Conservation (phyloP, 2,113 vertebrate genomes). For the Chiloscyllium plagiosum region DNA sequence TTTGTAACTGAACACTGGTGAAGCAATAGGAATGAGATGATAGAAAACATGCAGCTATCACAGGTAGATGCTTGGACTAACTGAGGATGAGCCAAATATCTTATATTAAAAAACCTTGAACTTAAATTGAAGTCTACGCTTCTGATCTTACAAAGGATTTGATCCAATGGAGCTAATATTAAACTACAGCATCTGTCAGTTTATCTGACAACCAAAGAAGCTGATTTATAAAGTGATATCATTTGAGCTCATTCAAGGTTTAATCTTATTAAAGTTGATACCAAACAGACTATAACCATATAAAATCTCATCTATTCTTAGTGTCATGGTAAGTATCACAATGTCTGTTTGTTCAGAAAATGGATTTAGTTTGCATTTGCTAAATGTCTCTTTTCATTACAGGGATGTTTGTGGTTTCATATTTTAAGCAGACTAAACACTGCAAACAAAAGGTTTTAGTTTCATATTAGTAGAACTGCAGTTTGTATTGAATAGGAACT, state of each 20-base stretch:
- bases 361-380: neutral
- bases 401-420: neutral
- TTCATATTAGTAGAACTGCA: neutral
- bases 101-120: conserved; percentile 10
- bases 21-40: neutral
- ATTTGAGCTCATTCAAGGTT: neutral
- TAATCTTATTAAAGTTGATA: neutral
- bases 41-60: neutral
- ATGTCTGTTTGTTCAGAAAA: neutral
- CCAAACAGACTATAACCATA: neutral
- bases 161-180: neutral
- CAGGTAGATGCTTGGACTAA: neutral
- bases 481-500: neutral
- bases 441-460: neutral
- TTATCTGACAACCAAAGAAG: neutral
- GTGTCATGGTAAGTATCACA: neutral
- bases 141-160: neutral
- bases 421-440: neutral
- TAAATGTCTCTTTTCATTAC: neutral
- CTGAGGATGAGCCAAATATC: too few relatives aligned
- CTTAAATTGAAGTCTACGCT: neutral
- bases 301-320: neutral
- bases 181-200: conserved; percentile 13
- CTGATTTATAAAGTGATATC: neutral
- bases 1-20: neutral